Evolutionary conservation across 2,888 invertebrate genomes (phyloP).

Genomic region (Volucella bombylans): DNA sequence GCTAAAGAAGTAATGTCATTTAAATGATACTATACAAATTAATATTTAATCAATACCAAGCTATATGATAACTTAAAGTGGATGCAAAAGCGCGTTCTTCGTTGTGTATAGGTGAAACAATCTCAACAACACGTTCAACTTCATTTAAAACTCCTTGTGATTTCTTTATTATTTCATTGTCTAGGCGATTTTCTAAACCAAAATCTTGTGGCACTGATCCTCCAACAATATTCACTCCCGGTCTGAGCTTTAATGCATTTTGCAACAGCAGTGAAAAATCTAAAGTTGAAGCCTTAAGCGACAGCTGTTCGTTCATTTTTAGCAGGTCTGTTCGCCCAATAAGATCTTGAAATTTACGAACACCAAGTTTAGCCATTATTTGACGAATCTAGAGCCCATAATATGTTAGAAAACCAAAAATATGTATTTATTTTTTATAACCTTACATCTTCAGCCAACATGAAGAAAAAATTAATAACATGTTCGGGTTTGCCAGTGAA

Average conservation of each 20-base stretch:
- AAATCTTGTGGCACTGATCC: conserved; percentile 93
- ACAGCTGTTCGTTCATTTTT: conserved; percentile 88
- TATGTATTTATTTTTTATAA: not conserved
- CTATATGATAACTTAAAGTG: conserved; percentile 96
- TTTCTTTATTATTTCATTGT: conserved; percentile 91
- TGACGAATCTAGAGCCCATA: conserved; percentile 87
- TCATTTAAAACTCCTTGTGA: conserved; percentile 90
- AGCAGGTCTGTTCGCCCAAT: conserved; percentile 96
- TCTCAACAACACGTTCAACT: conserved; percentile 86
- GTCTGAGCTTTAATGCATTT: conserved; percentile 94
- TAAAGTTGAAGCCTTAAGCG: conserved; percentile 91
- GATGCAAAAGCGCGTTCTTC: conserved; percentile 96
- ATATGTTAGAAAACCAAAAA: not conserved
- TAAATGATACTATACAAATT: not conserved
- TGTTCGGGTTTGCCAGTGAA: conserved; percentile 99
- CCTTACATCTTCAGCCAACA: conserved; percentile 97
- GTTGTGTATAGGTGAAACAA: conserved; percentile 92
- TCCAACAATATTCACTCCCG: conserved; percentile 94
- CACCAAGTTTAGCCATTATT: conserved; percentile 95
- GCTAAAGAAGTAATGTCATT: conserved; percentile 82
- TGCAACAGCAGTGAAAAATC: conserved; percentile 93
- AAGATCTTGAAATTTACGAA: conserved; percentile 93
- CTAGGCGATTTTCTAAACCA: conserved; percentile 91
- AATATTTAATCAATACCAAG: conserved; percentile 86
- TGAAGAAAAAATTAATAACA: conserved; percentile 98